Percentiles rank a stretch among this genome's conserved stretches.
Evolutionary conservation across 2,113 vertebrate genomes (phyloP).

Genomic region (Dendrocopos noguchii): DNA sequence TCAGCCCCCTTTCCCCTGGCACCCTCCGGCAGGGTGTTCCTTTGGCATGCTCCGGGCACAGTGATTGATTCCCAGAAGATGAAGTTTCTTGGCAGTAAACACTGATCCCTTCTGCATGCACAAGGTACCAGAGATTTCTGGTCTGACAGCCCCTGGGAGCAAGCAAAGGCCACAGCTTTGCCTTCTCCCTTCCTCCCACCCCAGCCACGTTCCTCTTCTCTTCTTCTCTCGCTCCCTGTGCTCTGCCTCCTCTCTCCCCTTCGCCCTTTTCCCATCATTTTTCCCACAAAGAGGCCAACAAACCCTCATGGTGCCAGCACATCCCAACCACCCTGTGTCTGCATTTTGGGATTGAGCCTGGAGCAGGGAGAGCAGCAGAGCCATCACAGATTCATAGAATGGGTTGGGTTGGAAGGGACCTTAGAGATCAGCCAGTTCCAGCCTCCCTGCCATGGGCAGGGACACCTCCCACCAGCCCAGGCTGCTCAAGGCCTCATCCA

Average conservation of each 20-base stretch:
- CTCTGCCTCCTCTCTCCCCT: not conserved
- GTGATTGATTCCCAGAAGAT: not conserved
- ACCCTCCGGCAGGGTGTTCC: not conserved
- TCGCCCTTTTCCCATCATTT: not conserved
- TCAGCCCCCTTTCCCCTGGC: slow-evolving; percentile 13
- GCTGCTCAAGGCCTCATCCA: too few species aligned
- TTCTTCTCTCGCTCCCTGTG: not conserved
- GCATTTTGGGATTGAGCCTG: rapidly evolving
- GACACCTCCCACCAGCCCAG: too few species aligned
- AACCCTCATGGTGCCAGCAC: not conserved
- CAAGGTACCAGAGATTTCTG: not conserved
- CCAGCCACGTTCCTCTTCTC: not conserved
- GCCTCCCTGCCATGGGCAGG: too few species aligned
- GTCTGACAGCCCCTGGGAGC: not conserved
- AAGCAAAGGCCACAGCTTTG: not conserved
- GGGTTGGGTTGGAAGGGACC: too few species aligned
- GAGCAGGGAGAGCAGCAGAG: not conserved
- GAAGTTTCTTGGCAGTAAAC: not conserved
- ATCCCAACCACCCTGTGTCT: rapidly evolving
- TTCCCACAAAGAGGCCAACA: not conserved
- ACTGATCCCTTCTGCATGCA: not conserved
- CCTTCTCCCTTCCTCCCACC: not conserved
- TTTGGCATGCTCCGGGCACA: not conserved
- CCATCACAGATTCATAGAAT: too few species aligned
- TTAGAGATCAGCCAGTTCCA: too few species aligned